These are phyloP conservation scores for Megastigmus dorsalis DNA, from an alignment of 2,888 invertebrate genomes.

Conservation along the genomic window DNA sequence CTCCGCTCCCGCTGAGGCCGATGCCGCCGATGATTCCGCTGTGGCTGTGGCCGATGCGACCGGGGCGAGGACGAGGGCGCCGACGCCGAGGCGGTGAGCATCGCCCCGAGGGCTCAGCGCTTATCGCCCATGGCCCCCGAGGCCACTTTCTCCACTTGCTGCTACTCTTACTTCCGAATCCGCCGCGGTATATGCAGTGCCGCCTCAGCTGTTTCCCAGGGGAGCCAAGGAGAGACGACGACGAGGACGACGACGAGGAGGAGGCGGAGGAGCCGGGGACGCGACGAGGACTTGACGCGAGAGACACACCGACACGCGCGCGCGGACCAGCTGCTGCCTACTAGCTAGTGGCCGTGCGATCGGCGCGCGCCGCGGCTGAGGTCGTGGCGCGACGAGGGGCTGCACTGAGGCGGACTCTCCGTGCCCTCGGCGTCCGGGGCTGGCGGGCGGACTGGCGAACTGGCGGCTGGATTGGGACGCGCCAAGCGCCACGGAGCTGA, in stretches of 20 bases:
- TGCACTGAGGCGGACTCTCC: too few species aligned
- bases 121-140: neutral
- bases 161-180: too few species aligned
- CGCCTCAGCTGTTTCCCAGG: too few species aligned
- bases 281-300: neutral
- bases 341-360: too few species aligned
- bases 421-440: neutral
- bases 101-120: constrained; percentile 37
- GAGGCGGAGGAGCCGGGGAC: too few species aligned
- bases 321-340: neutral
- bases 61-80: neutral
- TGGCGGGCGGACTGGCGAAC: neutral
- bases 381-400: too few species aligned
- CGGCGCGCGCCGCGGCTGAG: neutral
- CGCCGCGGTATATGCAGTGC: too few species aligned
- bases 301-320: neutral
- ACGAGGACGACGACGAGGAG: neutral
- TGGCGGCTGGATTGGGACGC: too few species aligned
- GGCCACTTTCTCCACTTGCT: neutral
- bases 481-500: neutral
- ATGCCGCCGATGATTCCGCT: too few species aligned
- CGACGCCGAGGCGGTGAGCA: constrained; percentile 11
- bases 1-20: neutral
- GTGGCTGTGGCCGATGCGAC: too few species aligned
- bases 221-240: too few species aligned